Base-by-base conservation (phyloP, 2,113 vertebrate species). In the Sinocyclocheilus anophthalmus region DNA sequence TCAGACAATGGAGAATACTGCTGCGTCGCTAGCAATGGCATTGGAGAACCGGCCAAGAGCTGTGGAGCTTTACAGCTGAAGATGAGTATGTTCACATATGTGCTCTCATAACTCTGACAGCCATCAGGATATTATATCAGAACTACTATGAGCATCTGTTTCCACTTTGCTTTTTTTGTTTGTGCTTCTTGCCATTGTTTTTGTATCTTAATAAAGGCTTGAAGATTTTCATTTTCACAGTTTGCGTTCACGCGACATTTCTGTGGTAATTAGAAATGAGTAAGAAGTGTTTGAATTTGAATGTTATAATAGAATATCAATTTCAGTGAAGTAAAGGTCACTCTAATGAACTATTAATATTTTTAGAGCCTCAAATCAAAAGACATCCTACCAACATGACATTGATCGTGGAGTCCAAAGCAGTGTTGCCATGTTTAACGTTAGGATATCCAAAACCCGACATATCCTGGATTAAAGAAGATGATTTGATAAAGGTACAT, bases 41-140 rank as follows among this genome's bases (percentile, higher is more conserved):
- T 98, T 1, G 98, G 97, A 85, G 94, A 95, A 0, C 92, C 96
- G 0, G 97, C 94, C 0, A 96, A 97, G 92, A 99, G 97, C 84
- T 99, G 98, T 16, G 98, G 97, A 3, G 98, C 98, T 4, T 95
- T 99, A 70, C 98, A 99, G 93, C 96, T 99, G 37, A 99, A 99
- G 95, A 99, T 99, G 97, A 96, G 98, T 99, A 96, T 90, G 98
- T 97, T 42, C 30, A 33, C 30, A 33, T 26, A 33, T 59, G 22
- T 72, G n/a, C 14, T 65, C 33, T 22, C 9, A 57, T 22, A 79
- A 14, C 48, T 55, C 8, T 69, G 4, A 69, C 13, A 37, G 69
- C 6, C 55, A 22, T 59, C 55, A 22, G 18, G 55, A 59, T 22
- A 59, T 59, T 7, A 77, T 55, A 77, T 8, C 24, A 77, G 2